Percentiles rank a stretch among this genome's conserved stretches.
Conservation (phyloP, 2,888 invertebrate species). For the Seira sanloemensis region DNA sequence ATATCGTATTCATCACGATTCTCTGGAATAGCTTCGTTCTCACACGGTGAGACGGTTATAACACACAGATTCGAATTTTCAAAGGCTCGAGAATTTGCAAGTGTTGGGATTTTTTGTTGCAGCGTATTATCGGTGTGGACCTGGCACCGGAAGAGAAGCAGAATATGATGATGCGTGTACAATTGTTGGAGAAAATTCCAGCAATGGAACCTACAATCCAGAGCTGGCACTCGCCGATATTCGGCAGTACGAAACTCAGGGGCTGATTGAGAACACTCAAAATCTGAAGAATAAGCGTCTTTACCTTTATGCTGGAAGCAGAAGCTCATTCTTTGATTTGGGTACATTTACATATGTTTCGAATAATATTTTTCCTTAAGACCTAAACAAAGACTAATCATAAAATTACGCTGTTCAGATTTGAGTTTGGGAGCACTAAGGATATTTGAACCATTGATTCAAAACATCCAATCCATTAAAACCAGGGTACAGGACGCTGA, state of each 20-base stretch:
- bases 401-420: constrained; percentile 36
- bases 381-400: neutral
- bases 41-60: constrained; percentile 66
- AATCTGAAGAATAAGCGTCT: constrained; percentile 68
- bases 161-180: constrained; percentile 72
- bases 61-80: neutral
- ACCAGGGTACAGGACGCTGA: constrained; percentile 66
- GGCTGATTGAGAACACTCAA: constrained; percentile 68
- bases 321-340: constrained; percentile 66
- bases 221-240: constrained; percentile 66
- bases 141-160: constrained; percentile 59
- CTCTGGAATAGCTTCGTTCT: constrained; percentile 71
- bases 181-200: constrained; percentile 33
- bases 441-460: constrained; percentile 67
- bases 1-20: constrained; percentile 70
- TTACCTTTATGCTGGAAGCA: constrained; percentile 70
- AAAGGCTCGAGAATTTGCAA: neutral
- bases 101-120: neutral
- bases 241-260: constrained; percentile 57
- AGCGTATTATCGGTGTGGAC: constrained; percentile 73
- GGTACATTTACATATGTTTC: constrained; percentile 50
- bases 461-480: constrained; percentile 53
- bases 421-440: constrained; percentile 63
- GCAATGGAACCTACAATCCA: constrained; percentile 54
- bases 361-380: neutral